Percentiles rank a stretch among this genome's conserved stretches.
phyloP scores from a whole-genome alignment of 2,888 invertebrate genomes.

The Netelia virgata region DNA sequence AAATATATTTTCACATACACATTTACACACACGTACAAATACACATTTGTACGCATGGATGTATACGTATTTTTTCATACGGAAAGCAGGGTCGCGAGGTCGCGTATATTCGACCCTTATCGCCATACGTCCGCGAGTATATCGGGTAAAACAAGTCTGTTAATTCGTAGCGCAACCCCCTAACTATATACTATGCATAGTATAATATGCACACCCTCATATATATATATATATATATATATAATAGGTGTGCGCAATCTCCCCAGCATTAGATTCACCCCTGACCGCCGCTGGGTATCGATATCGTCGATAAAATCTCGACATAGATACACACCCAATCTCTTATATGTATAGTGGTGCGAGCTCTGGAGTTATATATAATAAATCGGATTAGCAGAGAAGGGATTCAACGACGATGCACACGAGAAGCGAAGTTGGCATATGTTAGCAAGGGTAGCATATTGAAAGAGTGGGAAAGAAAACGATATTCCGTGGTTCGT shows the following conservation, averaged over 20 bases:
- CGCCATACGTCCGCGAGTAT: slow-evolving; percentile 67
- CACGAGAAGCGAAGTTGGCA: slow-evolving; percentile 78
- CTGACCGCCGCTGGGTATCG: slow-evolving; percentile 76
- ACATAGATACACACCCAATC: slow-evolving; percentile 73
- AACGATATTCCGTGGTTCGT: slow-evolving; percentile 20
- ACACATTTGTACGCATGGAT: neutral
- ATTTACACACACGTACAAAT: neutral
- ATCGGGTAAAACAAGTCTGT: slow-evolving; percentile 81
- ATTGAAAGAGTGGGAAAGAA: slow-evolving; percentile 74
- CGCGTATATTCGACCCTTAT: slow-evolving; percentile 60
- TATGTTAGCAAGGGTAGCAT: slow-evolving; percentile 79
- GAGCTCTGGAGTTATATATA: slow-evolving; percentile 74
- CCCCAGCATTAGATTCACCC: slow-evolving; percentile 59
- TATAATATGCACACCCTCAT: neutral
- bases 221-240: slow-evolving; percentile 26
- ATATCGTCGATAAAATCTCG: slow-evolving; percentile 83
- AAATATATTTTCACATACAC: neutral
- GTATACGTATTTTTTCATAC: slow-evolving; percentile 45
- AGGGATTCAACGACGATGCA: slow-evolving; percentile 70
- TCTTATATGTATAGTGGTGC: slow-evolving; percentile 53
- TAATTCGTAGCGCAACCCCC: slow-evolving; percentile 77
- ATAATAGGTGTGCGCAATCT: slow-evolving; percentile 15
- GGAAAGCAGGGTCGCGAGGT: slow-evolving; percentile 42
- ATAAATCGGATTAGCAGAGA: slow-evolving; percentile 84
- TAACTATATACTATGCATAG: slow-evolving; percentile 1